A percentile compares a stretch with the other conserved stretches of the same genome.
These are phyloP conservation scores for Muntiacus reevesi DNA, from an alignment of 2,113 vertebrate species.

Conservation along the genomic window DNA sequence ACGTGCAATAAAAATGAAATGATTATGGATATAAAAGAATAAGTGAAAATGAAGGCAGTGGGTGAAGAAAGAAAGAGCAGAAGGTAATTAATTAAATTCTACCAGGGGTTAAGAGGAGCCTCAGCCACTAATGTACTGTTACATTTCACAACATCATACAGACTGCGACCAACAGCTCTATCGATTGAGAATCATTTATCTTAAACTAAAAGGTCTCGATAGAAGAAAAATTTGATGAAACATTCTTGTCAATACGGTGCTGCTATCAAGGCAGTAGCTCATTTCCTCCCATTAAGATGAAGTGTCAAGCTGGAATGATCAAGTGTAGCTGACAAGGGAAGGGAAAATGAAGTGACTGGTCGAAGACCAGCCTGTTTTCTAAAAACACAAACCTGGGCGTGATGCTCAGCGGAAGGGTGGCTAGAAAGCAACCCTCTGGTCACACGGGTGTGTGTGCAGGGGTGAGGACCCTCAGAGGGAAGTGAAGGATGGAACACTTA, in stretches of 20 bases:
- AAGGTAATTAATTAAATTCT: neutral
- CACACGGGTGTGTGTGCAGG: fast-evolving
- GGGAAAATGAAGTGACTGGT: neutral
- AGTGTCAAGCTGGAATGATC: neutral
- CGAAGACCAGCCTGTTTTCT: neutral
- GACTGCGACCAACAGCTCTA: neutral
- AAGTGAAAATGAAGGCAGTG: neutral
- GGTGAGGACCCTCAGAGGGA: neutral
- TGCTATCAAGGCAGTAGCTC: neutral
- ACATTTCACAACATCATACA: neutral
- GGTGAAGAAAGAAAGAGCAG: neutral
- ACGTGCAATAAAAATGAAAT: neutral
- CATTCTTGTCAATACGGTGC: neutral
- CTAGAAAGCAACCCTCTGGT: neutral
- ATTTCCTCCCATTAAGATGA: neutral
- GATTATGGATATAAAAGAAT: neutral
- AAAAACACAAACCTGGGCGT: neutral
- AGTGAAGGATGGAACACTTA: neutral
- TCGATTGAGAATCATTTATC: neutral
- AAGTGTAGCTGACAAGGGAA: neutral
- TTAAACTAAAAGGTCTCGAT: neutral
- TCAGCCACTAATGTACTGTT: neutral
- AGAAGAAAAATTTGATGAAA: neutral
- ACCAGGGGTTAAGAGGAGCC: neutral
- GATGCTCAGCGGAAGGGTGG: neutral